Evolutionary conservation across 2,797 vertebrate genomes (phyloP).

Genomic region (Picus viridis): DNA sequence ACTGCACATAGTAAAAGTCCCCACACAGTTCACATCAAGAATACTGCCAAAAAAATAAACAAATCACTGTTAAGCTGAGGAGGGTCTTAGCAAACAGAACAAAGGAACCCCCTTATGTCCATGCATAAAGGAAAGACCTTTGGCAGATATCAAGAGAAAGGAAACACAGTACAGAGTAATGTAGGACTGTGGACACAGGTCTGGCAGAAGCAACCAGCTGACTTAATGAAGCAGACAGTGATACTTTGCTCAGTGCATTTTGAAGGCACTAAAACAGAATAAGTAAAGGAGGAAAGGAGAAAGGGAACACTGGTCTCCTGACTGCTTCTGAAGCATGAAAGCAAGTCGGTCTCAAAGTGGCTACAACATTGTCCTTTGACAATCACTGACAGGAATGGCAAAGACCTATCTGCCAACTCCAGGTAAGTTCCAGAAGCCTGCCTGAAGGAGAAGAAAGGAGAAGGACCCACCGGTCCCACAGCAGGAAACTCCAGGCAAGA

Average conservation of each 20-base stretch:
- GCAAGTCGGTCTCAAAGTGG: not conserved
- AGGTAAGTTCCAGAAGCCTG: not conserved
- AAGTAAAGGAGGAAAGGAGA: not conserved
- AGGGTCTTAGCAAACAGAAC: not conserved
- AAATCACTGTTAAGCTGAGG: not conserved
- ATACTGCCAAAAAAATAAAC: not conserved
- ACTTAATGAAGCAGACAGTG: too few species aligned
- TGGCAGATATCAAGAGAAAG: not conserved
- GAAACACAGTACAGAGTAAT: not conserved
- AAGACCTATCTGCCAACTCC: not conserved
- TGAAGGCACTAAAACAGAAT: too few species aligned
- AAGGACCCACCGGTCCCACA: too few species aligned
- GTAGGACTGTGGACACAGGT: not conserved
- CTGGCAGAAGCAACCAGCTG: not conserved
- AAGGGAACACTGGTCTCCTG: not conserved
- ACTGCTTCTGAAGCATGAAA: not conserved
- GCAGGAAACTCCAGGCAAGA: not conserved
- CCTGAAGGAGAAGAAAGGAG: not conserved
- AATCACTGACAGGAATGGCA: not conserved
- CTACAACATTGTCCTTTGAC: not conserved
- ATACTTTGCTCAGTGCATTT: too few species aligned
- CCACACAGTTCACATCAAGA: not conserved
- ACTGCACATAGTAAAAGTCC: not conserved
- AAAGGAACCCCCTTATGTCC: not conserved
- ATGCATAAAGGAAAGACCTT: not conserved